phyloP scores from a whole-genome alignment of 1,140 invertebrate species.

The Arctopsyche grandis region DNA sequence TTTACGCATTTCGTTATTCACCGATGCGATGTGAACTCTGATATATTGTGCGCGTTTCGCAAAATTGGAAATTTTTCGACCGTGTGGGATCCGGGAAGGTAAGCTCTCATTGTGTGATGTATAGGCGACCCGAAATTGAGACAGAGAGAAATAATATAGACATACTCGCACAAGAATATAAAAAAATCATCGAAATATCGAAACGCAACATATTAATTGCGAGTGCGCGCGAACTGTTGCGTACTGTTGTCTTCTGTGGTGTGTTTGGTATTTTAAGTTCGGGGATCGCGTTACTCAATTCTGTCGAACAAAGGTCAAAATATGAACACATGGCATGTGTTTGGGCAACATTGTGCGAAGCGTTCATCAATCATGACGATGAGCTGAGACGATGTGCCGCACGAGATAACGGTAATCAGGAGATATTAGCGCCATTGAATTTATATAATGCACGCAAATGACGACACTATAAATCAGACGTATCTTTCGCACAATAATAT shows the following conservation, averaged over 20 bases:
- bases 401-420: too few species aligned
- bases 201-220: constrained; percentile 25
- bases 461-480: neutral
- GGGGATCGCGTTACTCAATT: constrained; percentile 1
- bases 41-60: neutral
- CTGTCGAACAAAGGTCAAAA: neutral
- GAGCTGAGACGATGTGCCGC: too few species aligned
- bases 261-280: constrained; percentile 11
- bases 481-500: neutral
- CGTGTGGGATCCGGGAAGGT: constrained; percentile 15
- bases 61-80: constrained; percentile 13
- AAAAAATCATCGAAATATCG: neutral
- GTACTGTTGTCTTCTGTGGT: neutral
- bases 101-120: neutral
- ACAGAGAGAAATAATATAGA: too few species aligned
- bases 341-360: neutral
- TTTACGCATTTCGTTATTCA: neutral
- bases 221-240: constrained; percentile 23
- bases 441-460: neutral
- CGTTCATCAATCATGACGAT: neutral
- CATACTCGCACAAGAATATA: neutral
- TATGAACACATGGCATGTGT: neutral
- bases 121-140: neutral
- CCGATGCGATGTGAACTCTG: neutral
- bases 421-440: too few species aligned